Percentiles rank a stretch among this genome's conserved stretches.
phyloP scores from a whole-genome alignment of 1,140 invertebrate genomes.

The Drosophila pallidifrons region DNA sequence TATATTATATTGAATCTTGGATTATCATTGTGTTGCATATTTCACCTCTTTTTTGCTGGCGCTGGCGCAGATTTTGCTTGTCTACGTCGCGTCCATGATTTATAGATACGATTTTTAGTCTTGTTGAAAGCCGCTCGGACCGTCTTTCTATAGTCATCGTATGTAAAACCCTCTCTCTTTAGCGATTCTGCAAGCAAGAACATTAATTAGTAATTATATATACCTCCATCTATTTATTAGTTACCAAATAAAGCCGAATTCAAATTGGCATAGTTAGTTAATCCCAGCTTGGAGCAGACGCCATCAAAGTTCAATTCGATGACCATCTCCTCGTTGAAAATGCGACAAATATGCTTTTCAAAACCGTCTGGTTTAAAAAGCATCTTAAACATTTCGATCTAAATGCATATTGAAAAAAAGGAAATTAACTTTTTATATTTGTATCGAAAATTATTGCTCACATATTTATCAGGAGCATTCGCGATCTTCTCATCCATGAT shows the following conservation, averaged over 20 bases:
- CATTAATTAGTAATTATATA: too few relatives aligned
- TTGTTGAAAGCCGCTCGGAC: slow-evolving; percentile 37
- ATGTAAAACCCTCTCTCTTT: slow-evolving; percentile 32
- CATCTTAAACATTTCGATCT: slow-evolving; percentile 29
- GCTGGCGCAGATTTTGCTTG: not conserved
- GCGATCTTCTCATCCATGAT: slow-evolving; percentile 33
- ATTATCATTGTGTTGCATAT: too few relatives aligned
- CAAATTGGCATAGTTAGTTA: slow-evolving; percentile 31
- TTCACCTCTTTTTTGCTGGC: not conserved
- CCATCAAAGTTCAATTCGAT: slow-evolving; percentile 45
- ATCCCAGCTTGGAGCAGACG: slow-evolving; percentile 20
- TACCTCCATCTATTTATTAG: too few relatives aligned
- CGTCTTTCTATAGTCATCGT: slow-evolving; percentile 32
- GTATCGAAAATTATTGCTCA: not conserved
- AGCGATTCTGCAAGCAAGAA: slow-evolving; percentile 28
- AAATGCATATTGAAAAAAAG: not conserved
- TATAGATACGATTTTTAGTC: slow-evolving; percentile 43
- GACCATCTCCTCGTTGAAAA: slow-evolving; percentile 24
- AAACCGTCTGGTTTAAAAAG: slow-evolving; percentile 30
- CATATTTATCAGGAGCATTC: slow-evolving; percentile 35
- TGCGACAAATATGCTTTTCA: slow-evolving; percentile 35
- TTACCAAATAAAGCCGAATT: slow-evolving; percentile 48
- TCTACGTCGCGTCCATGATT: slow-evolving; percentile 9
- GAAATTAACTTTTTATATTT: not conserved
- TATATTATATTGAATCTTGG: too few relatives aligned